phyloP scores from a whole-genome alignment of 2,113 vertebrate genomes.

The Trematomus loennbergii region DNA sequence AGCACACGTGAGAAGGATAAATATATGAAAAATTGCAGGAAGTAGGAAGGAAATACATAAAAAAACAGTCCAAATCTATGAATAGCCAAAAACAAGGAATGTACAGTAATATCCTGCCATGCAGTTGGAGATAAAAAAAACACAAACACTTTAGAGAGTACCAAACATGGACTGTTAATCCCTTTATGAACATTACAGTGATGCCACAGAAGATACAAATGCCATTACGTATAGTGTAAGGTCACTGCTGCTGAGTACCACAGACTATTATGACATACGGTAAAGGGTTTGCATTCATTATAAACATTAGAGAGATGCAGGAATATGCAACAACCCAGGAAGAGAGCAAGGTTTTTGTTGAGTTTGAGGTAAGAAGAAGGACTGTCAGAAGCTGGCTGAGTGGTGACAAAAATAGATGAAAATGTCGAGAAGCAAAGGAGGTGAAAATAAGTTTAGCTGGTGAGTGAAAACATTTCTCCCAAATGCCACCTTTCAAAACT shows the following conservation, averaged over 20 bases:
- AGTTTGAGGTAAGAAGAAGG: neutral
- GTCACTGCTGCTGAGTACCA: conserved; percentile 9
- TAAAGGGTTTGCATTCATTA: conserved; percentile 3
- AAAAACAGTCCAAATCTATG: neutral
- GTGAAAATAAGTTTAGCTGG: no score
- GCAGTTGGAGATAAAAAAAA: neutral
- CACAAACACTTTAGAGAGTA: neutral
- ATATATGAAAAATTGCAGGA: conserved; percentile 7
- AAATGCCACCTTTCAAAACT: neutral
- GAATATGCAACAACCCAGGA: neutral
- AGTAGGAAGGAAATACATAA: conserved; percentile 9
- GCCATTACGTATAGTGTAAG: conserved; percentile 4
- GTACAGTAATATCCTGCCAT: conserved; percentile 8
- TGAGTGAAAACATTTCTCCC: neutral
- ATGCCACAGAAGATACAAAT: conserved; percentile 22
- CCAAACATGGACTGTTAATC: conserved; percentile 12
- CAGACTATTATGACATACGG: conserved; percentile 7
- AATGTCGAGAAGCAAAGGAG: neutral
- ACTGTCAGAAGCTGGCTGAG: no score
- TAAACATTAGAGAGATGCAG: neutral
- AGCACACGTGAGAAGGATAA: conserved; percentile 4
- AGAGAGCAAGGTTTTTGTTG: neutral
- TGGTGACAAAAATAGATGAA: neutral
- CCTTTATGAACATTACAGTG: neutral
- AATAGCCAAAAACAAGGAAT: neutral